Conservation (phyloP, 2,797 vertebrate species). For the Atherinosoma microstoma region DNA sequence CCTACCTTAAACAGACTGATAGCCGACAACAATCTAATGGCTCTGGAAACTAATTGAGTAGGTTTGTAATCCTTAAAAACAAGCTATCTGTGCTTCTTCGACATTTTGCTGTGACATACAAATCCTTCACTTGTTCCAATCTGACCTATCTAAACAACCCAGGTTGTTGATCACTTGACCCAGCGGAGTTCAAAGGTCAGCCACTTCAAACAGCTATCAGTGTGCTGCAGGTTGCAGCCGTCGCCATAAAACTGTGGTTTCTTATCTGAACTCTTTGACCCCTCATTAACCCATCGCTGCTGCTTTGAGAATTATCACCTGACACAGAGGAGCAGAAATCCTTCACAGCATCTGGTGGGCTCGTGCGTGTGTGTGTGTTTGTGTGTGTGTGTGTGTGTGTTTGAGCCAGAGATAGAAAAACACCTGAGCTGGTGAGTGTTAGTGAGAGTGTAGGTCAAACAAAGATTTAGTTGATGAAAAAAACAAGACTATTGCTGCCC, state of each 20-base stretch:
- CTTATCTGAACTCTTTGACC: conserved; percentile 79
- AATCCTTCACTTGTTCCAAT: conserved; percentile 74
- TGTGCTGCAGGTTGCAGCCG: conserved; percentile 60
- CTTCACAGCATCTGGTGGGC: conserved; percentile 71
- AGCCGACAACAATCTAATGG: conserved; percentile 77
- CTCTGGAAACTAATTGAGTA: conserved; percentile 70
- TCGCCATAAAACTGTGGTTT: conserved; percentile 64
- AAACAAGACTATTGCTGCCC: background rate
- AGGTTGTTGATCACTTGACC: conserved; percentile 73
- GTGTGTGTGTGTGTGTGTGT: conserved; percentile 27
- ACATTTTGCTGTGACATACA: conserved; percentile 53
- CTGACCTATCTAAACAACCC: conserved; percentile 71
- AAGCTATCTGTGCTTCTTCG: conserved; percentile 60
- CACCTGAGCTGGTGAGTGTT: background rate
- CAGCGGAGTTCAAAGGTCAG: conserved; percentile 70
- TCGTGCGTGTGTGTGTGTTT: conserved; percentile 16
- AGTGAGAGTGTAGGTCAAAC: background rate
- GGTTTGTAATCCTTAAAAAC: conserved; percentile 72
- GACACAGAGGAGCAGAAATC: conserved; percentile 63
- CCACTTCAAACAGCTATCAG: conserved; percentile 77
- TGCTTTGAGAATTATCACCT: conserved; percentile 67
- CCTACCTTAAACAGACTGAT: conserved; percentile 64
- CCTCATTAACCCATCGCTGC: conserved; percentile 76
- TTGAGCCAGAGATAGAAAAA: conserved; percentile 46
- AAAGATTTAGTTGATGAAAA: no score